Evolutionary conservation across 2,797 vertebrate genomes (phyloP), one percentile per base, ranked within the genome.

Genomic region (Ficedula albicollis): DNA sequence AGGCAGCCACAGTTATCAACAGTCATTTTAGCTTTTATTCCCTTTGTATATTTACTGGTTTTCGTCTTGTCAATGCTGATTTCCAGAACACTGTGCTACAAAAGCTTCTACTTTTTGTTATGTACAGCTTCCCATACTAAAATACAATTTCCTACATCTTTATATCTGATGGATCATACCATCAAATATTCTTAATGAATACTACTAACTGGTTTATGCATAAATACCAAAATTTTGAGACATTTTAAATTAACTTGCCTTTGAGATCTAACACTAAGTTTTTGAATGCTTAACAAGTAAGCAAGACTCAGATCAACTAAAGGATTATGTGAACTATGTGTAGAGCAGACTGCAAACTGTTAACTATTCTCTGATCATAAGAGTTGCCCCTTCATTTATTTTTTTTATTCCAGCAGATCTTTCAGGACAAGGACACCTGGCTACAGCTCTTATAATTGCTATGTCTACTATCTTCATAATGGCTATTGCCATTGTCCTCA

Each of bases 401-500:
- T 16, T 85, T 62, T 52, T 60, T 46, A 82, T 89, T 97, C 64
- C 93, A 97, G 96, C 97, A 99, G 99, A 99, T 96, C 96, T 98
- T 73, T 98, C 98, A 12, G 98, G 99, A 83, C 99, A 99, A 97
- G 98, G 99, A 83, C 99, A 99, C 96, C 97, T 99, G 82, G 99
- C 99, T 87, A 99, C 99, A 3, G 99, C 99, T 93, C 98, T 99
- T 70, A 99, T 99, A 90, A 99, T 99, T 13, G 99, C 99, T 89
- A 99, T 99, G 99, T 99, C 99, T 63, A 99, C 99, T 89, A 99
- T 99, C 97, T 99, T 99, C 96, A 99, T 99, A 97, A 99, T 99
- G 99, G 99, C 99, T 83, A 98, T 99, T 29, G 99, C 99, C 89
- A 99, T 99, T 7, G 99, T 99, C 89, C 98, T 99, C 95, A 99